These are phyloP conservation scores for Nipponacmea schrenckii DNA, from an alignment of 2,888 invertebrate genomes.

Conservation along the genomic window DNA sequence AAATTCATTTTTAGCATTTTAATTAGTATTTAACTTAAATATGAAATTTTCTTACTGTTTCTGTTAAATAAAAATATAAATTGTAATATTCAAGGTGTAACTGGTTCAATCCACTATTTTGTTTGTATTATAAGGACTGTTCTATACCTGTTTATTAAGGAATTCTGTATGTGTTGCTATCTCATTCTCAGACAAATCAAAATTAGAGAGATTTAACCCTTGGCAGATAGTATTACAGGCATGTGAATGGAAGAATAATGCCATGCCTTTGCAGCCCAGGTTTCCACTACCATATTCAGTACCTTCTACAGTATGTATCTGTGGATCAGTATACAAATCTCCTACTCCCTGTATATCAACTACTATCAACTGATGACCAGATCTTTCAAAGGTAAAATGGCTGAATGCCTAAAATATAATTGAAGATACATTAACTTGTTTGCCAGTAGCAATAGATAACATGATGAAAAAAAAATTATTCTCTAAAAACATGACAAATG, in stretches of 20 bases:
- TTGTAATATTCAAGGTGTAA: too few species aligned
- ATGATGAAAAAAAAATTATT: too few species aligned
- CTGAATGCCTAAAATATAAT: slow-evolving; percentile 71
- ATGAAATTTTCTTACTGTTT: too few species aligned
- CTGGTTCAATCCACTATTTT: too few species aligned
- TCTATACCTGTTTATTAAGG: slow-evolving; percentile 44
- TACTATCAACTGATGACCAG: slow-evolving; percentile 73
- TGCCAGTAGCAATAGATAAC: slow-evolving; percentile 72
- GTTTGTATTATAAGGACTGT: too few species aligned
- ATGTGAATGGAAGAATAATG: slow-evolving; percentile 73
- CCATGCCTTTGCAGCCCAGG: slow-evolving; percentile 73
- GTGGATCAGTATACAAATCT: slow-evolving; percentile 74
- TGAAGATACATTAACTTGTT: slow-evolving; percentile 70
- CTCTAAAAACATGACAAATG: too few species aligned
- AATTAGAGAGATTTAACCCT: slow-evolving; percentile 70
- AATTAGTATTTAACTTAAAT: too few species aligned
- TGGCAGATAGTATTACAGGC: slow-evolving; percentile 72
- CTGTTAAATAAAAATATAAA: too few species aligned
- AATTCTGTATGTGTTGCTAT: slow-evolving; percentile 39
- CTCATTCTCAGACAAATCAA: slow-evolving; percentile 70
- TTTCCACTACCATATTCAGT: slow-evolving; percentile 72
- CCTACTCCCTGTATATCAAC: slow-evolving; percentile 74
- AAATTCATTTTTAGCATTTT: too few species aligned
- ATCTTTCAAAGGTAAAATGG: slow-evolving; percentile 74
- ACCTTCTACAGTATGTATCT: slow-evolving; percentile 72